Evolutionary conservation across 2,888 invertebrate genomes (phyloP), one percentile per base, ranked within the genome.

Genomic region (Nebria salina): DNA sequence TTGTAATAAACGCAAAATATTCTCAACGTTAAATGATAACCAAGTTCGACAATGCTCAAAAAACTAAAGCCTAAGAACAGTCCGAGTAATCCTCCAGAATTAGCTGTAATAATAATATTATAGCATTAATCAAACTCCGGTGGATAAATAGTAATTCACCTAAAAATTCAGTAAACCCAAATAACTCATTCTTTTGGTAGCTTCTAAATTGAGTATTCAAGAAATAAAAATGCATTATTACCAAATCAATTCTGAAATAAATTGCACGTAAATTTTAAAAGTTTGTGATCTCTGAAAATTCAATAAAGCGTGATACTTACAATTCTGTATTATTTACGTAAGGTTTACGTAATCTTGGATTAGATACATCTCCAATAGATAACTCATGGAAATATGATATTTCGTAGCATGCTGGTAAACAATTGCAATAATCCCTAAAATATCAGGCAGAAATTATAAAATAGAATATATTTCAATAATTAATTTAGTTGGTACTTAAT

Each of bases 1-100:
- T 75, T 80, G 26, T 75, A 75, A 76, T 81, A 81, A 6, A 72
- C 81, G 72, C 81, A 81, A 41, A 25, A 76, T 25, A 81, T n/a
- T 72, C 73, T 76, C 25, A 95, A 87, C 0, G 93, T 92, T 64
- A 94, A 84, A 85, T 93, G 95, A 87, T 95, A 96, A 1, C 95
- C 78, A 5, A 96, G 91, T 89, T 96, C 96, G 75, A 95, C 92
- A 0, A 93, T 90, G 82, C 96, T 96, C 87, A 96, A 91, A 85
- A 95, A 93, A 86, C 96, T 96, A 87, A 96, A 96, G 1, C 96
- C 96, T 92, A 96, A 92, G 87, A 95, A 96, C 0, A 96, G 90
- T 0, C 96, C 95, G 9, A 96, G 89, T 2, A 96, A 89, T 1
- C 96, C 96, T n/a, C 96, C 96, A 0, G 95, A 94, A 86, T 94